Conservation (phyloP, 2,797 vertebrate species). For the Rhyacichthys aspro region DNA sequence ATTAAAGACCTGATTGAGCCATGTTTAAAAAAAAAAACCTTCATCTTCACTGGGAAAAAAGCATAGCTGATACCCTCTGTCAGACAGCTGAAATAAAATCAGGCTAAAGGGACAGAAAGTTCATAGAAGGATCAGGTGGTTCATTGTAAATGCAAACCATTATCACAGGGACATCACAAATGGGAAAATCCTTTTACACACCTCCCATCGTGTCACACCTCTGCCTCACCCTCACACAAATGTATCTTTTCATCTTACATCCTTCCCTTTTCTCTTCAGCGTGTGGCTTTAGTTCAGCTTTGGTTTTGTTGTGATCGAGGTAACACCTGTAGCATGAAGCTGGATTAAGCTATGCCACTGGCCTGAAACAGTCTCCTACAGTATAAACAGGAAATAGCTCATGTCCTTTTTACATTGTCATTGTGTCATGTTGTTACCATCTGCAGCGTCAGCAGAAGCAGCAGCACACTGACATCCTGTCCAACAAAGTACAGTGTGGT, state of each 20-base stretch:
- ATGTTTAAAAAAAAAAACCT: too few relatives aligned
- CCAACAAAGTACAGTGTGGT: not conserved
- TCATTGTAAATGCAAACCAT: not conserved
- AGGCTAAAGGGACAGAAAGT: not conserved
- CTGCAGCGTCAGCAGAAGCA: not conserved
- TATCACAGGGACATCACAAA: not conserved
- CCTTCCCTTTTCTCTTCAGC: not conserved
- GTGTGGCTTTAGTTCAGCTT: too few relatives aligned
- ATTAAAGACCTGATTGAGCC: too few relatives aligned
- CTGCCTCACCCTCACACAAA: not conserved
- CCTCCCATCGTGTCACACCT: not conserved
- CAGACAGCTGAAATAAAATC: slow-evolving; percentile 14
- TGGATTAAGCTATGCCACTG: not conserved
- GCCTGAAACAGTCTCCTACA: not conserved
- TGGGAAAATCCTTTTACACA: slow-evolving; percentile 1
- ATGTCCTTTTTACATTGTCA: not conserved
- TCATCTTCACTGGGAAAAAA: not conserved
- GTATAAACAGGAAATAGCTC: slow-evolving; percentile 9
- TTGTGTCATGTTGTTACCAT: too few relatives aligned
- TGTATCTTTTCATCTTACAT: too few relatives aligned
- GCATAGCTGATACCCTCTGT: not conserved
- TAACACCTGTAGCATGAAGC: not conserved
- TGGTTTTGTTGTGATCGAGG: too few relatives aligned
- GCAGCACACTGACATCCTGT: not conserved
- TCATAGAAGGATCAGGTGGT: not conserved